phyloP scores from a whole-genome alignment of 2,797 vertebrate genomes.

The Emys orbicularis region DNA sequence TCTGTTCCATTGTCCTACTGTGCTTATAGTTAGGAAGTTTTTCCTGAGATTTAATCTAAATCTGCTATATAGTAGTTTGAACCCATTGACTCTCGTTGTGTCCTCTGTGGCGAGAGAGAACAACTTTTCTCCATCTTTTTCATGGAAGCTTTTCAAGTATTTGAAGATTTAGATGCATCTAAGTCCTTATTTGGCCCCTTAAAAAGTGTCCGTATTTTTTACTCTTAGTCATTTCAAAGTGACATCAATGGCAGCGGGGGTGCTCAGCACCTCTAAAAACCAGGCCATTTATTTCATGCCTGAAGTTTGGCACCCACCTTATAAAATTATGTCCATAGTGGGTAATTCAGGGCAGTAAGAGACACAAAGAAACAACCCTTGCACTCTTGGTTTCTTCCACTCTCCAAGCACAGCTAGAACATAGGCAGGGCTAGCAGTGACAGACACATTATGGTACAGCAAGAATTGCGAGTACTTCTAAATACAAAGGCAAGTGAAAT shows the following conservation, averaged over 20 bases:
- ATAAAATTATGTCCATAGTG: not conserved
- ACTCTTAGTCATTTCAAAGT: not conserved
- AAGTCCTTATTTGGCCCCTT: not conserved
- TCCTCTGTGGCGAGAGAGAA: not conserved
- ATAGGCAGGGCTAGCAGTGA: no score
- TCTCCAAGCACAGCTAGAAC: no score
- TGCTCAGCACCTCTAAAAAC: not conserved
- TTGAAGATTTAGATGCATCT: not conserved
- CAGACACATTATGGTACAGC: no score
- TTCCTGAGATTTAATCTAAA: not conserved
- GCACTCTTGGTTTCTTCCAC: no score
- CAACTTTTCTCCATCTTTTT: not conserved
- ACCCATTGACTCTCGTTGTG: not conserved
- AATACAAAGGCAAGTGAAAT: not conserved
- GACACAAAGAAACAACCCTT: no score
- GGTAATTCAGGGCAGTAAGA: not conserved
- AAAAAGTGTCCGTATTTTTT: accelerated
- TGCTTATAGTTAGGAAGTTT: not conserved
- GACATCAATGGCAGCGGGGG: accelerated
- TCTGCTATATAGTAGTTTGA: not conserved
- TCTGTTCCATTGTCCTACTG: no score
- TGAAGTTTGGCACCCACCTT: accelerated
- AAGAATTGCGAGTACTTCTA: no score
- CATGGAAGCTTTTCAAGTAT: not conserved
- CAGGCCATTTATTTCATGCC: not conserved